Evolutionary conservation across 64 coral and sea anemone species (phyloP), one percentile per base, ranked within the genome.

Genomic region (Actinia tenebrosa): DNA sequence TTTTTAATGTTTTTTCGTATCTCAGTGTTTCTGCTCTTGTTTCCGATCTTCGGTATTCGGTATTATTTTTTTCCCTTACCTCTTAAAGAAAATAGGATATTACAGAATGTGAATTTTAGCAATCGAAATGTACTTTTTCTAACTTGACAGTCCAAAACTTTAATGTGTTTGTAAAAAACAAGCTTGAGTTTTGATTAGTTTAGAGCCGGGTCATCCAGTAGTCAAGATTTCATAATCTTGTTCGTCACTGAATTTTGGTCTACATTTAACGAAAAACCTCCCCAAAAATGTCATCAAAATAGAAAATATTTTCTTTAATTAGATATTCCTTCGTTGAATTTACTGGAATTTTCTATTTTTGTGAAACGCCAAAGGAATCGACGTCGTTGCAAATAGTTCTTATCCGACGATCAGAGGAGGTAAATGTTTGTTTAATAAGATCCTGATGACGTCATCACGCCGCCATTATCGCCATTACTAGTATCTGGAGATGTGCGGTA

Each of bases 261-360:
- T 16, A 11, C n/a, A 75, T n/a, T 75, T 75, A 14, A 26, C 25
- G 2, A 75, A 58, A 7, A 75, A 75, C 27, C 3, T 10, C 10
- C 69, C 26, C 25, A 30, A 75, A 72, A 37, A 75, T 75, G 27
- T 75, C 25, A 42, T 42, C 69, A 75, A 75, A 75, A 75, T 30
- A 25, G 11, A 75, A 27, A 1, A 75, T 42, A 30, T 30, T 3
- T 30, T 3, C n/a, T 75, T 14, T 16, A 30, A 75, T 42, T 27
- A n/a, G n/a, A 27, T 37, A 42, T 42, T 27, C 69, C 25, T 42
- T 75, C 20, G 11, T 42, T 75, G 13, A 42, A 30, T 75, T 72
- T 30, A 75, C 69, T 75, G 26, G 69, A 75, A 75, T 75, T 75
- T 75, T 26, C 69, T 75, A 66, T 66, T 75, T 30, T 75, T 42